Evolutionary conservation across 2,797 vertebrate genomes (phyloP).

Genomic region (Lophotriccus pileatus): DNA sequence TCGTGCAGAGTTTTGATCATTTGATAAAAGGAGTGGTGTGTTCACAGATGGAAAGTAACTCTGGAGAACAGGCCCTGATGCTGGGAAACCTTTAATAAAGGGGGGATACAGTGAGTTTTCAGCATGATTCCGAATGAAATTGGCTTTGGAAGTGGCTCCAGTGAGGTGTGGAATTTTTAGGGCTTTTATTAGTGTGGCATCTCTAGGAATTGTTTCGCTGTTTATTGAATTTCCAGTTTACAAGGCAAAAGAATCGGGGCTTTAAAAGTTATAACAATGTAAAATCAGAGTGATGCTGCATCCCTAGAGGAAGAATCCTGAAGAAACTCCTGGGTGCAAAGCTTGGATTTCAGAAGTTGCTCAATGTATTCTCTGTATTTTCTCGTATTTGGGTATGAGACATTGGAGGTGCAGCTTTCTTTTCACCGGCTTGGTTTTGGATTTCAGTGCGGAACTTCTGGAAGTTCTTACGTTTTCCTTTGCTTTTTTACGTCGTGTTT

Average conservation of each 20-base stretch:
- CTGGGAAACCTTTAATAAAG: not conserved
- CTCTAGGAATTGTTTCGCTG: not conserved
- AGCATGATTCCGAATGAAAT: not conserved
- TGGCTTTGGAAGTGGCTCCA: not conserved
- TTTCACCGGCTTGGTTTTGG: not conserved
- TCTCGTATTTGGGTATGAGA: not conserved
- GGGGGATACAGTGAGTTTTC: not conserved
- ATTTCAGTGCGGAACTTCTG: not conserved
- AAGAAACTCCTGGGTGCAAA: not conserved
- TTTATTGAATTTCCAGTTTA: not conserved
- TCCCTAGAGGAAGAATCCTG: not conserved
- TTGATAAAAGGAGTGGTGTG: not conserved
- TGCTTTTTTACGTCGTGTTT: not conserved
- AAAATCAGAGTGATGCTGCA: not conserved
- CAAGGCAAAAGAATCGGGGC: not conserved
- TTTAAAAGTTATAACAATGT: not conserved
- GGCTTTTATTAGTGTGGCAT: not conserved
- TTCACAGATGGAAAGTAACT: not conserved
- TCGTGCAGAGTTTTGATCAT: not conserved
- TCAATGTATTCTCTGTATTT: too few relatives aligned
- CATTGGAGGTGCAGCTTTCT: not conserved
- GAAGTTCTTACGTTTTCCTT: not conserved
- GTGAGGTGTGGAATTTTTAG: not conserved
- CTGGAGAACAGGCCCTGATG: accelerated
- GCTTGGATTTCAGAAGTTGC: not conserved